phyloP scores from a whole-genome alignment of 2,888 invertebrate species.

The Andricus quercusramuli region DNA sequence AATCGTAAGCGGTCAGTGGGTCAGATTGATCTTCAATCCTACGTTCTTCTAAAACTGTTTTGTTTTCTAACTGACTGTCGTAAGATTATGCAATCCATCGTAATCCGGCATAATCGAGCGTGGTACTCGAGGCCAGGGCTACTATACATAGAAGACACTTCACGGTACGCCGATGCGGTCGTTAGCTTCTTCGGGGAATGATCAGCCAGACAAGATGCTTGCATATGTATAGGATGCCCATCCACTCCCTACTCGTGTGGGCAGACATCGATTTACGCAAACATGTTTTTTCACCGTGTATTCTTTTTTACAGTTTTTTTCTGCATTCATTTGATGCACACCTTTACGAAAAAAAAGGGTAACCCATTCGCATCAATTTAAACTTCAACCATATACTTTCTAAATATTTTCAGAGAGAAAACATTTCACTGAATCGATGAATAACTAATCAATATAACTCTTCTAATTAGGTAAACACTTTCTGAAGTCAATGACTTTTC shows the following conservation, averaged over 20 bases:
- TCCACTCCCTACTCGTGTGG: constrained; percentile 25
- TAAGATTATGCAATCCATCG: constrained; percentile 46
- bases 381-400: too few species aligned
- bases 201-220: constrained; percentile 30
- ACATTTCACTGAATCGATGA: too few species aligned
- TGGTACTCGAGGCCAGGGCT: constrained; percentile 51
- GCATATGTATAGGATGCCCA: constrained; percentile 8
- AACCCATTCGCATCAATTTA: neutral
- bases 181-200: constrained; percentile 38
- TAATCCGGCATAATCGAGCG: constrained; percentile 52
- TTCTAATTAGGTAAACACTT: too few species aligned
- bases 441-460: too few species aligned
- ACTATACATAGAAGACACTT: constrained; percentile 41
- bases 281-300: constrained; percentile 21
- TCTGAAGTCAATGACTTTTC: neutral
- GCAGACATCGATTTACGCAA: constrained; percentile 40
- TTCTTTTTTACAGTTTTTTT: neutral
- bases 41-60: constrained; percentile 24
- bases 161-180: constrained; percentile 32
- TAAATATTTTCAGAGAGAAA: too few species aligned
- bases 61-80: constrained; percentile 43
- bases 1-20: neutral
- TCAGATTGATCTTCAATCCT: neutral
- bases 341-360: constrained; percentile 3
- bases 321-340: neutral